Evolutionary conservation across 2,797 vertebrate genomes (phyloP).

Genomic region (Podarcis siculus): DNA sequence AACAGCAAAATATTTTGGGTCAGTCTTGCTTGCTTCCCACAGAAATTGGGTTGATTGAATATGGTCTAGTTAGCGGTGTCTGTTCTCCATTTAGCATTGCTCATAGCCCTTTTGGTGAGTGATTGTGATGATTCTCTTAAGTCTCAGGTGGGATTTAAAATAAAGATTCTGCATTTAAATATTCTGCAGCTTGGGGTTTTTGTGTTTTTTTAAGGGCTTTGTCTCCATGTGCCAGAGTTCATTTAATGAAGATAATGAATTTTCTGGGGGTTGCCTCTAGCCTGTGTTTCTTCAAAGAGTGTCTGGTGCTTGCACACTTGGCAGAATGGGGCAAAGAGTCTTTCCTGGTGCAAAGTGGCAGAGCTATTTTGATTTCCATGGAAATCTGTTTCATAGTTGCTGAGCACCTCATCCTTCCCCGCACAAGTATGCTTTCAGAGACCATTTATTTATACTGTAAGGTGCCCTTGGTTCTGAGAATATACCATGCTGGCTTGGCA

Average conservation of each 20-base stretch:
- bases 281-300: constrained; percentile 24
- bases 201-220: constrained; percentile 16
- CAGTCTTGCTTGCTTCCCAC: background rate
- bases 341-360: constrained; percentile 5
- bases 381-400: background rate
- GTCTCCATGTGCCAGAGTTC: background rate
- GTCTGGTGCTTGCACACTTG: background rate
- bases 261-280: background rate
- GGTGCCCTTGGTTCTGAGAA: constrained; percentile 32
- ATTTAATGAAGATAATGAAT: constrained; percentile 6
- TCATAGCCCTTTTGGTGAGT: background rate
- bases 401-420: background rate
- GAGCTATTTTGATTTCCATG: constrained; percentile 9
- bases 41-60: background rate
- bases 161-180: background rate
- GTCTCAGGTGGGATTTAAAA: background rate
- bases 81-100: background rate
- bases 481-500: constrained; percentile 23
- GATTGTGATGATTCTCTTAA: background rate
- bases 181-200: background rate
- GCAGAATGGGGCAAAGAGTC: background rate
- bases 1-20: background rate
- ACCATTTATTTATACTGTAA: constrained; percentile 40
- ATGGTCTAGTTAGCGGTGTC: too few species aligned
- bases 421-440: constrained; percentile 15